Percentiles rank a stretch among this genome's conserved stretches.
Conservation (phyloP, 2,888 invertebrate genomes). For the Cantharis rufa region DNA sequence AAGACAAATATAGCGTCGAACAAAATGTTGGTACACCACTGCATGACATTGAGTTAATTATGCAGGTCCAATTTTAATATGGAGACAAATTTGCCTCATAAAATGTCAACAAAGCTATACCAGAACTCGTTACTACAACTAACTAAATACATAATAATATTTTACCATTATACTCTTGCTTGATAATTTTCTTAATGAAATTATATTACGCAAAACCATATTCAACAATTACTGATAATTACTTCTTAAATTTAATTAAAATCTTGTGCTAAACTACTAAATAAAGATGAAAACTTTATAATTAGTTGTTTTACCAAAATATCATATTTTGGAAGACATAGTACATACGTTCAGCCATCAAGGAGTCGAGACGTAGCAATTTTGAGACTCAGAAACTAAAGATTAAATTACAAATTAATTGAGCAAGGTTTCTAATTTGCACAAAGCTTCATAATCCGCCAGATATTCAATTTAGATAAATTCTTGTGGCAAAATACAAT, state of each 20-base stretch:
- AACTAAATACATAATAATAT: not conserved
- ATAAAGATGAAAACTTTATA: not conserved
- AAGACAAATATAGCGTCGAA: not conserved
- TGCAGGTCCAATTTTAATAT: not conserved
- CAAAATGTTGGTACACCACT: not conserved
- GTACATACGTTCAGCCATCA: not conserved
- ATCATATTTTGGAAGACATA: not conserved
- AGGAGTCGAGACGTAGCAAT: too few species aligned
- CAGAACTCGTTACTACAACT: not conserved
- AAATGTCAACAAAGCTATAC: not conserved
- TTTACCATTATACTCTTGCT: not conserved
- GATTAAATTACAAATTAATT: not conserved
- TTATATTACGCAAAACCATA: not conserved
- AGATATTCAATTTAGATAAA: not conserved
- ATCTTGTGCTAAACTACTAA: not conserved
- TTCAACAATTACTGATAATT: not conserved
- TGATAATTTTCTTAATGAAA: not conserved
- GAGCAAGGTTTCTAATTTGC: not conserved
- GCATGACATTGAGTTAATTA: not conserved
- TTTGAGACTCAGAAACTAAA: not conserved
- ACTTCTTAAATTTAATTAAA: not conserved
- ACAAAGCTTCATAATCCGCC: not conserved
- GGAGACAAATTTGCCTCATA: not conserved
- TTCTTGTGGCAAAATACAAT: not conserved
- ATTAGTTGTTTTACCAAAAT: not conserved